phyloP scores from a whole-genome alignment of 2,888 invertebrate species.

The Luffia ferchaultella region DNA sequence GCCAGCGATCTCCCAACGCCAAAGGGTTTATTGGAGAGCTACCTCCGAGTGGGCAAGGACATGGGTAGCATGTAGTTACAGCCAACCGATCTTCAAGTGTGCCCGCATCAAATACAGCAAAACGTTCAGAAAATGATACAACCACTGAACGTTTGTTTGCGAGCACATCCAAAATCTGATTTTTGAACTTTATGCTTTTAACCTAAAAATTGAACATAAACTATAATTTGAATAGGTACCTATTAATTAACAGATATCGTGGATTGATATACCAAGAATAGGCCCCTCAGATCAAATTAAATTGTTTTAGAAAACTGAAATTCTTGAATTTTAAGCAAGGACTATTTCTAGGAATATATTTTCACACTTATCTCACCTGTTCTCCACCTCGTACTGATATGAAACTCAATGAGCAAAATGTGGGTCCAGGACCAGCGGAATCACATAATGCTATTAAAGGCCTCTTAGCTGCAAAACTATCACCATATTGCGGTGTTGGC shows the following conservation, averaged over 20 bases:
- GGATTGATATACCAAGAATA: background rate
- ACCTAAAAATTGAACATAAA: slow-evolving; percentile 49
- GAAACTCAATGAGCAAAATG: slow-evolving; percentile 83
- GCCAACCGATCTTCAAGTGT: slow-evolving; percentile 87
- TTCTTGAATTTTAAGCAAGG: too few species aligned
- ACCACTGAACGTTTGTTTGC: slow-evolving; percentile 91
- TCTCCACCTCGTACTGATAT: slow-evolving; percentile 85
- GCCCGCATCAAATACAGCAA: slow-evolving; percentile 90
- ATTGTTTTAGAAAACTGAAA: too few species aligned
- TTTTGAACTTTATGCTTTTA: slow-evolving; percentile 93
- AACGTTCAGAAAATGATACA: slow-evolving; percentile 87
- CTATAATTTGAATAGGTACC: background rate
- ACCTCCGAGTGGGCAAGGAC: slow-evolving; percentile 75
- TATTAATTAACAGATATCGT: background rate
- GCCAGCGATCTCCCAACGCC: slow-evolving; percentile 85
- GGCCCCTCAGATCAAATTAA: too few species aligned
- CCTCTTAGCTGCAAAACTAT: slow-evolving; percentile 80
- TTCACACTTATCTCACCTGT: too few species aligned
- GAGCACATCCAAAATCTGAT: slow-evolving; percentile 84
- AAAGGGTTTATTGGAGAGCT: slow-evolving; percentile 74
- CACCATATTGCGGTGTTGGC: slow-evolving; percentile 80
- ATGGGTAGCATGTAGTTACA: slow-evolving; percentile 89
- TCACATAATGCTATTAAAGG: slow-evolving; percentile 93
- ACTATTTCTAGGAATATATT: too few species aligned
- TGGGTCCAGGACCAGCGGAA: slow-evolving; percentile 78